A percentile compares a stretch with the other conserved stretches of the same genome.
Conservation (phyloP, 2,888 invertebrate genomes). For the Gymnoscelis rufifasciata region DNA sequence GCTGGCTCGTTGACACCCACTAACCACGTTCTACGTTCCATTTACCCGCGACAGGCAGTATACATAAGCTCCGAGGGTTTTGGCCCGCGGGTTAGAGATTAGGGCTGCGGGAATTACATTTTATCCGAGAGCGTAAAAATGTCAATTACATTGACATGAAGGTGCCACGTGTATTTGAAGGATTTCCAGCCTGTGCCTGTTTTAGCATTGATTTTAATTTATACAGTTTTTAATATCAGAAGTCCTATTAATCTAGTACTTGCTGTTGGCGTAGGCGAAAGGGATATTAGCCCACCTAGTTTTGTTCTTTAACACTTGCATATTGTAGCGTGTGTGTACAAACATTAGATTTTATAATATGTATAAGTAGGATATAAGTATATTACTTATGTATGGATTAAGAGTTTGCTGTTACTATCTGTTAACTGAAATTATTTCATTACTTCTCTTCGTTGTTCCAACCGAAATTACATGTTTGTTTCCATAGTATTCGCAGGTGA, state of each 20-base stretch:
- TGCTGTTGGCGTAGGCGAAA: too few species aligned
- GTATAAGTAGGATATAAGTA: too few species aligned
- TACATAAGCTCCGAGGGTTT: slow-evolving; percentile 8
- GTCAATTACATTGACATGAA: slow-evolving; percentile 4
- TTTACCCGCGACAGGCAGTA: slow-evolving; percentile 6
- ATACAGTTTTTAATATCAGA: too few species aligned
- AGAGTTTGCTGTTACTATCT: too few species aligned
- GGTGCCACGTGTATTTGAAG: background rate
- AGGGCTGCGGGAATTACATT: slow-evolving; percentile 10
- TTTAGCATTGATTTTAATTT: background rate
- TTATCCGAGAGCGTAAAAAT: slow-evolving; percentile 12
- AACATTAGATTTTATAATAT: too few species aligned
- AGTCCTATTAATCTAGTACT: too few species aligned
- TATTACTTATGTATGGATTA: too few species aligned
- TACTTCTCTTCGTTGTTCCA: background rate
- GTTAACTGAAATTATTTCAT: background rate
- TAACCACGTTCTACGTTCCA: background rate
- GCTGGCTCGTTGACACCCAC: background rate
- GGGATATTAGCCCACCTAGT: too few species aligned
- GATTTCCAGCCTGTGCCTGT: background rate
- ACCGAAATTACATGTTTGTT: background rate
- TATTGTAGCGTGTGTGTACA: too few species aligned
- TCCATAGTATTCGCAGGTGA: background rate
- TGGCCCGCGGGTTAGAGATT: slow-evolving; percentile 8
- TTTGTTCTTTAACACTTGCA: too few species aligned